Evolutionary conservation across 2,797 vertebrate genomes (phyloP).

Genomic region (Phrynocephalus vlangalii): DNA sequence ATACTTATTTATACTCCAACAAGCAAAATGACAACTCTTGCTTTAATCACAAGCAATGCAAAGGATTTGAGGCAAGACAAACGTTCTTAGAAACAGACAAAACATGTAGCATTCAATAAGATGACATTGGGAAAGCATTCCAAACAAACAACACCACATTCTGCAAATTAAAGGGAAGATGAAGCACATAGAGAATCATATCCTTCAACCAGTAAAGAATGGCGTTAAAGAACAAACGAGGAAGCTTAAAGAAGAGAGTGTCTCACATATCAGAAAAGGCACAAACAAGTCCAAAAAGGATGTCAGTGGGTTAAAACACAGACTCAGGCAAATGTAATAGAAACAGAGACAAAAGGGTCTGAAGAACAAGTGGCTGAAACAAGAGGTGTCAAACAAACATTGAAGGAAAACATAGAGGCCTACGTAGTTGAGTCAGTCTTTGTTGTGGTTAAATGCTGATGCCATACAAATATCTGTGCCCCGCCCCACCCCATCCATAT

Average conservation of each 20-base stretch:
- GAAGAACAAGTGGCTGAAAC: not conserved
- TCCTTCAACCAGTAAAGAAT: no score
- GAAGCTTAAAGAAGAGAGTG: not conserved
- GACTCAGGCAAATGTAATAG: not conserved
- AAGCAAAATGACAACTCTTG: not conserved
- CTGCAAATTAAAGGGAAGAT: not conserved
- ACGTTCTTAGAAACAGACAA: not conserved
- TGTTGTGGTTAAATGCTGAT: not conserved
- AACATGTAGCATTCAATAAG: not conserved
- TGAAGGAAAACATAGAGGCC: not conserved
- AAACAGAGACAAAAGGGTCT: not conserved
- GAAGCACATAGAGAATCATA: not conserved
- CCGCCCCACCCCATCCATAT: not conserved
- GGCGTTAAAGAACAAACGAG: no score
- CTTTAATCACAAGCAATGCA: constrained; percentile 6
- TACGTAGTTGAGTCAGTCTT: not conserved
- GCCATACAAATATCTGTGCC: not conserved
- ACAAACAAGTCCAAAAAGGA: not conserved
- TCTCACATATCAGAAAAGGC: not conserved
- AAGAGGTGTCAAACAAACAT: not conserved
- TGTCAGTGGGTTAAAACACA: not conserved
- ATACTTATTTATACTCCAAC: not conserved
- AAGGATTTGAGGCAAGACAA: not conserved
- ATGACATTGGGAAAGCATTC: not conserved
- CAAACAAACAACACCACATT: not conserved